A percentile compares a stretch with the other conserved stretches of the same genome.
phyloP scores from a whole-genome alignment of 2,113 vertebrate genomes.

The Catharus minimus region DNA sequence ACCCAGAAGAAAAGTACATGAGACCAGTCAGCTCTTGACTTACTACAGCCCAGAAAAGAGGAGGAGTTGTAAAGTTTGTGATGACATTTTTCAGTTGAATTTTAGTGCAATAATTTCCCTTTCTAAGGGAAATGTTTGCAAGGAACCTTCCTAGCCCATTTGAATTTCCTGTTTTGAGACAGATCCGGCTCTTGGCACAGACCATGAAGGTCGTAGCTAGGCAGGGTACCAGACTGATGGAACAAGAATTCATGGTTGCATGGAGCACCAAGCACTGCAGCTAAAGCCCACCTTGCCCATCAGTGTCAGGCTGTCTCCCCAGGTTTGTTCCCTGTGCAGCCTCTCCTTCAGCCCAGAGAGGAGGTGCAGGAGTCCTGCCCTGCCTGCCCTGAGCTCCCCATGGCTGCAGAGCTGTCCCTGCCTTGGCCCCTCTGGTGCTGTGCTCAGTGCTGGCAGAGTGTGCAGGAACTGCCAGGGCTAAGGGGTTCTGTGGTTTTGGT shows the following conservation, averaged over 20 bases:
- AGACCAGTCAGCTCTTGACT: background rate
- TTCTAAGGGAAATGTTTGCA: background rate
- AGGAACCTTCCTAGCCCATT: rapidly evolving
- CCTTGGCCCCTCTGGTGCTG: too few relatives aligned
- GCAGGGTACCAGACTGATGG: background rate
- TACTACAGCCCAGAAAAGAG: background rate
- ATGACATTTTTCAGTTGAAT: background rate
- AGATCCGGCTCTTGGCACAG: background rate
- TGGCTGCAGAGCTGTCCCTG: background rate
- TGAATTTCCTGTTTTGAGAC: background rate
- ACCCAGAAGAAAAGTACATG: background rate
- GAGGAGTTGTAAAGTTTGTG: background rate
- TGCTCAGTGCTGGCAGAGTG: background rate
- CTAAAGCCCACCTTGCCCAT: background rate
- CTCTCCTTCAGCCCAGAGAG: background rate
- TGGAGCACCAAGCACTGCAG: background rate
- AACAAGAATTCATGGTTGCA: background rate
- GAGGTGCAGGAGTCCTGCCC: background rate
- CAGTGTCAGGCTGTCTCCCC: background rate
- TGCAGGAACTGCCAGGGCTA: background rate
- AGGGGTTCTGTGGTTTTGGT: background rate
- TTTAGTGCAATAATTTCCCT: background rate
- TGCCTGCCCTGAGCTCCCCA: background rate
- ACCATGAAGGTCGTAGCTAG: rapidly evolving
- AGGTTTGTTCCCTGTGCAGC: background rate